Evolutionary conservation across 2,797 vertebrate genomes (phyloP).

Genomic region (Clarias fuscus): DNA sequence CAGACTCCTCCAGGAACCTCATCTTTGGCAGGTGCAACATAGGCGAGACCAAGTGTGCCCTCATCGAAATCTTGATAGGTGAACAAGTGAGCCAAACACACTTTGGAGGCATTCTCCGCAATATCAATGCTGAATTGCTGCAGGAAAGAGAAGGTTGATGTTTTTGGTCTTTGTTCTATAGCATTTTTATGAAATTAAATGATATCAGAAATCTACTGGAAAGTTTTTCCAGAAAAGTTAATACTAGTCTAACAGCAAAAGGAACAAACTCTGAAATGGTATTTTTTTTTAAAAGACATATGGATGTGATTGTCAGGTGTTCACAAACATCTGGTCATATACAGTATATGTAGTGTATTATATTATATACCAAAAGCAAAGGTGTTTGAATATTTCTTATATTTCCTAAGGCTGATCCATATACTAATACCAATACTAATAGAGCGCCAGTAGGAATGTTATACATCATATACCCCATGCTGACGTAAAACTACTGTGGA

Average conservation of each 20-base stretch:
- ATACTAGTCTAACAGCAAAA: background rate
- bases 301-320: background rate
- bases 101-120: slow-evolving; percentile 86
- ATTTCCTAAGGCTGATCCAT: background rate
- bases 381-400: background rate
- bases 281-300: background rate
- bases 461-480: background rate
- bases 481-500: background rate
- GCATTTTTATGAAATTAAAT: background rate
- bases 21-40: slow-evolving; percentile 88
- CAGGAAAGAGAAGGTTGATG: slow-evolving; percentile 18
- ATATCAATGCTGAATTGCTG: slow-evolving; percentile 97
- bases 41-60: slow-evolving; percentile 92
- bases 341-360: background rate
- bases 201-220: background rate
- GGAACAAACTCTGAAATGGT: background rate
- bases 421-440: background rate
- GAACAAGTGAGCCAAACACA: slow-evolving; percentile 96
- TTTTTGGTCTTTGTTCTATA: background rate
- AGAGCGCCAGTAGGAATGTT: background rate
- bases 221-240: background rate
- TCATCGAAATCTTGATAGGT: slow-evolving; percentile 98
- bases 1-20: slow-evolving; percentile 93
- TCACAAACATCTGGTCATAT: background rate
- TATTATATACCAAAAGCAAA: background rate